Conservation (phyloP, 2,797 vertebrate genomes). For the Hipposideros larvatus region DNA sequence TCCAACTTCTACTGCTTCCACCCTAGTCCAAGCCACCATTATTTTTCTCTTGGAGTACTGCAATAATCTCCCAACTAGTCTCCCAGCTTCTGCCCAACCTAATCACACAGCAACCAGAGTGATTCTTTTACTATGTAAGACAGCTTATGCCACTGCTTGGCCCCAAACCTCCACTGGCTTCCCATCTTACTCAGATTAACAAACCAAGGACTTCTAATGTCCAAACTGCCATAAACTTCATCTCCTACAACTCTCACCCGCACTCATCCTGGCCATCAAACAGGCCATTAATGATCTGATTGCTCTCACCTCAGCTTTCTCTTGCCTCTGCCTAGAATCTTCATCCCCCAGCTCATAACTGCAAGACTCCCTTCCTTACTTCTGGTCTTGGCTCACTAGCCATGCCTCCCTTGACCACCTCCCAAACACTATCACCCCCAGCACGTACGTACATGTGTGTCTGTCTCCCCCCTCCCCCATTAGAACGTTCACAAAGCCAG, state of each 20-base stretch:
- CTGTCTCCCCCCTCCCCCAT: neutral
- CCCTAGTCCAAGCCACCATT: neutral
- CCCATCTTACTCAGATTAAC: neutral
- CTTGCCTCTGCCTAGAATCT: neutral
- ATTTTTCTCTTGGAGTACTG: neutral
- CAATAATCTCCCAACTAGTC: neutral
- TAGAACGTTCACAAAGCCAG: neutral
- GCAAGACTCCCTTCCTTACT: neutral
- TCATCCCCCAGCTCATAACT: neutral
- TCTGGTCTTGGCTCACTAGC: neutral
- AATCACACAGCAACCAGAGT: neutral
- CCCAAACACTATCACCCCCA: neutral
- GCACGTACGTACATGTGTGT: neutral
- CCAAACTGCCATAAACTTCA: neutral
- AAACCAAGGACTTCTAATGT: neutral
- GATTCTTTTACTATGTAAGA: neutral
- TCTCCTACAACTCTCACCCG: neutral
- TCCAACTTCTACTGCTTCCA: neutral
- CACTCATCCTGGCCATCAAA: neutral
- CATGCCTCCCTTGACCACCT: neutral
- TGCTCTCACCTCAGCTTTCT: neutral
- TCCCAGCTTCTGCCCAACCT: neutral
- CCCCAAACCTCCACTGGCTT: neutral
- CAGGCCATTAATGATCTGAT: neutral
- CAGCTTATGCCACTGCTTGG: neutral